A percentile compares a stretch with the other conserved stretches of the same genome.
Conservation (phyloP, 2,113 vertebrate species). For the Nicator chloris region DNA sequence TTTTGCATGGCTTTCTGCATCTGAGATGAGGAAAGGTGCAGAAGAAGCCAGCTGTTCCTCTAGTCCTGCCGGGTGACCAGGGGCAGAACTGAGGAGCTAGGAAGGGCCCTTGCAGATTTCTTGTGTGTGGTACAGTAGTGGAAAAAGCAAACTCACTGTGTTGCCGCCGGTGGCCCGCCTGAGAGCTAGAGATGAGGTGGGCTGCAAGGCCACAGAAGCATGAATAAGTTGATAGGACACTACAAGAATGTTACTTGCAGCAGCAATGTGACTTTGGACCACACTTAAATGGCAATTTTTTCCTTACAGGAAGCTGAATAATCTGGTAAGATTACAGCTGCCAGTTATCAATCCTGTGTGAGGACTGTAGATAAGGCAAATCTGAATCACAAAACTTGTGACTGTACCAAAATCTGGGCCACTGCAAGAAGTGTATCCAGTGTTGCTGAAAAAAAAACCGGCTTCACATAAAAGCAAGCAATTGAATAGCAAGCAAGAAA, state of each 20-base stretch:
- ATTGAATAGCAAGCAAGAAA: background rate
- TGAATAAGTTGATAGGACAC: background rate
- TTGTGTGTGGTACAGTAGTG: accelerated
- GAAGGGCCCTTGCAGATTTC: background rate
- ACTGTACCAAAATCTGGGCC: background rate
- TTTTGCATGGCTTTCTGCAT: background rate
- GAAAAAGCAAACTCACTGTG: background rate
- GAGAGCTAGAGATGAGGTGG: background rate
- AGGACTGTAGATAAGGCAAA: background rate
- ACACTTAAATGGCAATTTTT: background rate
- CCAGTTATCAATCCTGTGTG: background rate
- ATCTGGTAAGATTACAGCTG: background rate
- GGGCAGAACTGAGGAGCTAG: background rate
- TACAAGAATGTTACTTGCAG: background rate
- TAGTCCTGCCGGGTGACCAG: background rate
- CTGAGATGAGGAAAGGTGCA: background rate
- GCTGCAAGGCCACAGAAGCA: background rate
- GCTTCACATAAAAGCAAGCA: background rate
- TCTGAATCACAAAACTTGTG: background rate
- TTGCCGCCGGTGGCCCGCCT: background rate
- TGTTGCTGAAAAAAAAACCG: background rate
- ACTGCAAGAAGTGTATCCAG: background rate
- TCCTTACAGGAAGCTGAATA: background rate
- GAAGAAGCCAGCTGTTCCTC: background rate
- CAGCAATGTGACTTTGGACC: background rate